Evolutionary conservation across 2,888 invertebrate species (phyloP).

Genomic region (Lagria hirta): DNA sequence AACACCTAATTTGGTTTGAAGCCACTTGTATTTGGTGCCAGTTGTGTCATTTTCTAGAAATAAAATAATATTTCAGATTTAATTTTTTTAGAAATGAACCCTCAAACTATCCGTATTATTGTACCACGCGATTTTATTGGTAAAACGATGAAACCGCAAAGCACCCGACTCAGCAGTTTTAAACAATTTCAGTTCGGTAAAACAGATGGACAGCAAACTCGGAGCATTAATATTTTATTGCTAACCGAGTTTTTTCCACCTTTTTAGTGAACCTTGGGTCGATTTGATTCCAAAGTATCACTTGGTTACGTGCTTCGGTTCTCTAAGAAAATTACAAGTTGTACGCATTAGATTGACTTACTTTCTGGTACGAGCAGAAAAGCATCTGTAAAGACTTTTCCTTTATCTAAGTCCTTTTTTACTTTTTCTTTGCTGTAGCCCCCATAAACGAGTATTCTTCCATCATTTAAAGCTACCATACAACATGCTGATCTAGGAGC

Average conservation of each 20-base stretch:
- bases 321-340: no score
- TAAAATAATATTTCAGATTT: no score
- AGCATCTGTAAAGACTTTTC: slow-evolving; percentile 71
- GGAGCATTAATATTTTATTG: no score
- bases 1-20: slow-evolving; percentile 65
- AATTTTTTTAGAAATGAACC: not conserved
- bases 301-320: no score
- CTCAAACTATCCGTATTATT: not conserved
- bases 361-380: slow-evolving; percentile 65
- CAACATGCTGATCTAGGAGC: slow-evolving; percentile 80
- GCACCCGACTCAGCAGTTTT: no score
- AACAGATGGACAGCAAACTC: no score
- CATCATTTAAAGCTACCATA: slow-evolving; percentile 65
- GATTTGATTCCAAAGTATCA: no score
- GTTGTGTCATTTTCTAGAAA: slow-evolving; percentile 61
- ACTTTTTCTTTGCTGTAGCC: slow-evolving; percentile 75
- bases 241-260: no score
- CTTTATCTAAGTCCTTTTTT: slow-evolving; percentile 75
- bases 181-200: no score
- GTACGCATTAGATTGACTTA: slow-evolving; percentile 54
- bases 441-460: slow-evolving; percentile 70
- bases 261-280: no score
- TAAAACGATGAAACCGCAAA: no score
- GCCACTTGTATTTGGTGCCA: slow-evolving; percentile 72
- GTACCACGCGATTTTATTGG: no score